A percentile compares a stretch with the other conserved stretches of the same genome.
phyloP scores from a whole-genome alignment of 2,797 vertebrate species.

The Mycteria americana region DNA sequence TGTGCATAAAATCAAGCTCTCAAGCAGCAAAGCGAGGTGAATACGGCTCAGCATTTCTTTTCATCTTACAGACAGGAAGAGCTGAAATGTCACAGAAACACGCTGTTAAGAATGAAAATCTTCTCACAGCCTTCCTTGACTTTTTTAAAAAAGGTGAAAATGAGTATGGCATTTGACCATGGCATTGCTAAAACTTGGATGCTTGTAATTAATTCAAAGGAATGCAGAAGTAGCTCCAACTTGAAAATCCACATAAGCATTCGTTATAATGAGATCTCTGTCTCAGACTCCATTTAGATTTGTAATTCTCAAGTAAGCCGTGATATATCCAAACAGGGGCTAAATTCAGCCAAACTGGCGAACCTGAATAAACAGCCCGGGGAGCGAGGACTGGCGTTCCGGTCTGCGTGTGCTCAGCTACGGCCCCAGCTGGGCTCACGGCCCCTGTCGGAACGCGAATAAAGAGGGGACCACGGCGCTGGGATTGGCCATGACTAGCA shows the following conservation, averaged over 20 bases:
- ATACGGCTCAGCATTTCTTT: neutral
- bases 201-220: neutral
- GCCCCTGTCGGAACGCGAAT: neutral
- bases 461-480: accelerated
- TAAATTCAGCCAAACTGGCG: neutral
- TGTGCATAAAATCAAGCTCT: neutral
- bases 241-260: neutral
- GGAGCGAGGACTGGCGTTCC: accelerated
- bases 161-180: neutral
- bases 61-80: neutral
- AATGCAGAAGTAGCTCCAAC: neutral
- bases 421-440: neutral
- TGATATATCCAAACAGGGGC: neutral
- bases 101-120: neutral
- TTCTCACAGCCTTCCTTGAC: neutral
- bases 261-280: neutral
- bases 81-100: neutral
- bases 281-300: neutral
- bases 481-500: neutral
- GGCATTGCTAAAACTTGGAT: neutral
- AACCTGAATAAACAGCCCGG: neutral
- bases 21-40: neutral
- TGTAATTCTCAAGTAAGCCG: neutral
- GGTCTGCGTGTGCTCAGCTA: neutral
- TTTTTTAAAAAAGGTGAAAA: neutral